A percentile compares a stretch with the other conserved stretches of the same genome.
Conservation (phyloP, 2,888 invertebrate species). For the Zaprionus bogoriensis region DNA sequence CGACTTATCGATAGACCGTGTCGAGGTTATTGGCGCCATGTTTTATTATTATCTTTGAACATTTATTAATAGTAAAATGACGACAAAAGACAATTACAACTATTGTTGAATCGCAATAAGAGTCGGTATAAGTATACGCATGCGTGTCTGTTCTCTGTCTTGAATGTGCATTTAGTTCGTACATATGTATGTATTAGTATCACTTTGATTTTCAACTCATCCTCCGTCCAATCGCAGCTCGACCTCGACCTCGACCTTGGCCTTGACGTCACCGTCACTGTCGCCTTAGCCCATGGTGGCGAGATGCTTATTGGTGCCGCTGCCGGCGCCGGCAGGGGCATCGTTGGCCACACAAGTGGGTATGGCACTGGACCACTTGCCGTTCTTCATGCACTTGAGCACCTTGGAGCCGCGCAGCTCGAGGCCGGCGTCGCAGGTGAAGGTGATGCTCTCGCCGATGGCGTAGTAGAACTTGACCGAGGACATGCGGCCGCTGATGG, state of each 20-base stretch:
- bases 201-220: constrained; percentile 67
- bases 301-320: constrained; percentile 55
- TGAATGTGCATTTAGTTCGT: constrained; percentile 53
- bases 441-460: constrained; percentile 92
- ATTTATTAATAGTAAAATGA: constrained; percentile 67
- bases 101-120: constrained; percentile 63
- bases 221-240: not conserved
- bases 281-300: constrained; percentile 56
- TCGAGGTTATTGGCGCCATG: constrained; percentile 26
- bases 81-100: constrained; percentile 41
- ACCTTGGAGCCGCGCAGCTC: constrained; percentile 90
- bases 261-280: not conserved
- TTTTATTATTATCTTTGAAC: constrained; percentile 25
- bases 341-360: constrained; percentile 86
- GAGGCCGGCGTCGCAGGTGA: constrained; percentile 91
- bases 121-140: constrained; percentile 43
- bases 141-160: constrained; percentile 24
- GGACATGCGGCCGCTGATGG: constrained; percentile 93
- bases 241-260: not conserved
- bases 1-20: constrained; percentile 11
- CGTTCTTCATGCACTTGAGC: constrained; percentile 90
- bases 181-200: constrained; percentile 74
- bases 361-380: constrained; percentile 93
- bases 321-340: constrained; percentile 43
- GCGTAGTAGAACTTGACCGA: constrained; percentile 94